A percentile compares a stretch with the other conserved stretches of the same genome.
Conservation (phyloP, 2,797 vertebrate genomes). For the Adelosebastes latens region DNA sequence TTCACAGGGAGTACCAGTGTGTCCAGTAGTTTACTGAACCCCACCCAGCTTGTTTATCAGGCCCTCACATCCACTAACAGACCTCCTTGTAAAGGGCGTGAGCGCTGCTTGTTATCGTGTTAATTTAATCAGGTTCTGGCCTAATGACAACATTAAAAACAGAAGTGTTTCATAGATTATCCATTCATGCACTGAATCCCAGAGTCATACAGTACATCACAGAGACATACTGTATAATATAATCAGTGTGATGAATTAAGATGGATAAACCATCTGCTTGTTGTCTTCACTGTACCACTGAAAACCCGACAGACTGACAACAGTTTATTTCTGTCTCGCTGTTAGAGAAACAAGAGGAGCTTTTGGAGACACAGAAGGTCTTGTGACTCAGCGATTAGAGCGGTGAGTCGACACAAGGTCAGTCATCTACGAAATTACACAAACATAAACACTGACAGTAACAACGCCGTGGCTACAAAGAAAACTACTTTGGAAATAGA, state of each 20-base stretch:
- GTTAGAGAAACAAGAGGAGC: slow-evolving; percentile 31
- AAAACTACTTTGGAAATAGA: neutral
- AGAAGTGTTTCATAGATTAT: neutral
- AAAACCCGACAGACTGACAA: neutral
- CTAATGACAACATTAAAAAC: neutral
- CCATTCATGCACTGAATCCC: neutral
- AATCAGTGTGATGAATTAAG: slow-evolving; percentile 11
- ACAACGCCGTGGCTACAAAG: neutral
- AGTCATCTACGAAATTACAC: neutral
- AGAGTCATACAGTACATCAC: neutral
- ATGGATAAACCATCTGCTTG: slow-evolving; percentile 5
- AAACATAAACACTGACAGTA: neutral
- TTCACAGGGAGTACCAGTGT: neutral
- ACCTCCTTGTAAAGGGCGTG: neutral
- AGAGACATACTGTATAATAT: neutral
- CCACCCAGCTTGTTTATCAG: slow-evolving; percentile 60
- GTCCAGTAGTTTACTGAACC: slow-evolving; percentile 13
- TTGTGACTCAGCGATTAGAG: slow-evolving; percentile 49
- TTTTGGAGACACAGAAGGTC: slow-evolving; percentile 33
- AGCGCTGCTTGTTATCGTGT: neutral
- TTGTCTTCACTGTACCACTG: neutral
- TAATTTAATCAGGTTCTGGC: neutral
- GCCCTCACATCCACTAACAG: slow-evolving; percentile 19
- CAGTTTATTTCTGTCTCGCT: slow-evolving; percentile 25
- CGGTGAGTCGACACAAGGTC: slow-evolving; percentile 19